Base-by-base conservation (phyloP, 2,113 vertebrate species). In the Sturnus vulgaris region DNA sequence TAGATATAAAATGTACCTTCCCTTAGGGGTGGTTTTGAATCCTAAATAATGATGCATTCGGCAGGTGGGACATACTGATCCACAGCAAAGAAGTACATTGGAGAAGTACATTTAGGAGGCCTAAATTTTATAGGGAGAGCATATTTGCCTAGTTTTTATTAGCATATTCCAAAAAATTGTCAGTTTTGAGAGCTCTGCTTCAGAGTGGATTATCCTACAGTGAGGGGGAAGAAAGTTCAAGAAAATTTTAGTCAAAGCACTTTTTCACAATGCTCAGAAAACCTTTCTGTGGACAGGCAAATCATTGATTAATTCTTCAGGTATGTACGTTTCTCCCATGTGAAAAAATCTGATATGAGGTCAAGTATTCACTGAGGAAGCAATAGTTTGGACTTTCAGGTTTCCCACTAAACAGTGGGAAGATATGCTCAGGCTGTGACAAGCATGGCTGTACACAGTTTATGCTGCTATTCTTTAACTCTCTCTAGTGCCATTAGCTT, bases 401-500 rank as follows among this genome's bases (percentile, higher is more conserved):
- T 92, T 96, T 97, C 77, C 91, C 37, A 13, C 31, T 27, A 57
- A 83, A 52, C 65, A 88, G 57, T 31, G 59, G 75, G 91, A 97
- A 96, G 64, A 84, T 70, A 64, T 5, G 57, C 60, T 96, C 75
- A 63, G 42, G 68, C 82, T 96, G 69, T 96, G 96, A 96, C 88
- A 95, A 96, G 76, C 56, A 82, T 92, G 5, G 1, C 88, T 91
- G 73, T 83, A 79, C 93, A 80, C 95, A 53, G 92, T 97, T 98
- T 95, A 91, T 97, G 76, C 91, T 93, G 92, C 88, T 98, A 86
- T 97, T 97, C 93, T 97, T 97, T 97, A 93, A 96, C 90, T 90
- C 91, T 96, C 94, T 92, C 69, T 80, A 83, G 81, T 68, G 90
- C 96, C 97, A 98, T 98, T 98, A 98, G 95, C 97, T 98, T 98